Percentiles rank a stretch among this genome's conserved stretches.
These are phyloP conservation scores for Ophion obscuratus DNA, from an alignment of 2,888 invertebrate genomes.

Conservation along the genomic window DNA sequence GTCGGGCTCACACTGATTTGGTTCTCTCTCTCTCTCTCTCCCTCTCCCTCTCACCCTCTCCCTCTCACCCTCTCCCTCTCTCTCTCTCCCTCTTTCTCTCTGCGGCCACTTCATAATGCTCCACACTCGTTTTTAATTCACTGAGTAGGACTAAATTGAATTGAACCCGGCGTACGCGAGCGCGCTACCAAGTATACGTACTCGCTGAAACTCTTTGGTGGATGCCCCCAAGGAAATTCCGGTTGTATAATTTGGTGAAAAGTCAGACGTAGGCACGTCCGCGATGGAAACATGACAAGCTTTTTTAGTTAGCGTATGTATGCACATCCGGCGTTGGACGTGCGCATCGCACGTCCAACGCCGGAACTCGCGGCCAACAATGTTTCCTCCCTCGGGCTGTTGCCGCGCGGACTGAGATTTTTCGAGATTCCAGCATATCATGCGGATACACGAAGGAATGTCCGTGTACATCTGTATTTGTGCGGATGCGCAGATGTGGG, in stretches of 20 bases:
- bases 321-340: neutral
- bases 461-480: neutral
- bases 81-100: too few species aligned
- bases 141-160: too few species aligned
- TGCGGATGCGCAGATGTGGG: neutral
- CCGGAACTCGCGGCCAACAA: neutral
- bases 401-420: neutral
- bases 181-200: neutral
- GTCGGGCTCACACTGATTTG: too few species aligned
- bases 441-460: neutral
- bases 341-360: neutral
- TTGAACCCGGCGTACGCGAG: neutral
- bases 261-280: neutral
- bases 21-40: too few species aligned
- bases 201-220: neutral
- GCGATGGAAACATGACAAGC: conserved; percentile 3
- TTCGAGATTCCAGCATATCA: neutral
- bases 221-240: conserved; percentile 2
- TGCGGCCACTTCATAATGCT: too few species aligned
- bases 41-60: too few species aligned
- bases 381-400: neutral
- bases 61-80: too few species aligned
- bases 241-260: neutral
- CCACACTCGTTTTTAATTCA: too few species aligned
- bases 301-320: neutral